Base-by-base conservation (phyloP, 2,797 vertebrate genomes). In the Iguana delicatissima region DNA sequence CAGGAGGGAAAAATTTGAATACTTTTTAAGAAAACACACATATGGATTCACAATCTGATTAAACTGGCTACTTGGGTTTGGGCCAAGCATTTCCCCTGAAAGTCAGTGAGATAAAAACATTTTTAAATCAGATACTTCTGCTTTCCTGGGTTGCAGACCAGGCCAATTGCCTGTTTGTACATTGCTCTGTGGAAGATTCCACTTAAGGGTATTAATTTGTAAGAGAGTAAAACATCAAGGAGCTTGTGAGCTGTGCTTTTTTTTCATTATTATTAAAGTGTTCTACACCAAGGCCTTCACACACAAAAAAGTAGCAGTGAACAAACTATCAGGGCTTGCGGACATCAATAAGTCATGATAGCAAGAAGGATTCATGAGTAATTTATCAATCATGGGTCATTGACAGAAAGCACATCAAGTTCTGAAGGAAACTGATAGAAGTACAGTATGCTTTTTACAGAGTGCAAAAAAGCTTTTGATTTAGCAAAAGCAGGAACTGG, bases 341-440 rank as follows among this genome's bases (percentile, higher is more conserved):
- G 80, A 95, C 69, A 83, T 92, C 93, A 95, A 96, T 86, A 93
- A 93, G 69, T 93, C 91, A 92, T 94, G 94, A 95, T 94, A 95
- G 92, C 85, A 95, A 94, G 92, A 32, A 92, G 84, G 35, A 90
- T 89, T 95, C 88, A 35, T 93, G 91, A 95, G 93, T 92, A 95
- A 94, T 95, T 93, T 95, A 94, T 95, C 87, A 94, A 89, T 86
- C 80, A 92, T n/a, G 38, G 92, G 94, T 96, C 93, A 93, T 90
- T 85, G 90, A 88, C 72, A 94, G 83, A 94, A 82, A 57, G 22
- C 69, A 93, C 92, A 76, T 92, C 86, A 92, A 50, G 83, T 90
- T 94, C 89, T 93, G 92, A 93, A 94, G 18, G 93, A 82, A 73
- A 89, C 29, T 91, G 52, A 22, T 92, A 24, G 90, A 94, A 93